Evolutionary conservation across 1,140 invertebrate genomes (phyloP), one percentile per base, ranked within the genome.

Genomic region (Ruditapes philippinarum): DNA sequence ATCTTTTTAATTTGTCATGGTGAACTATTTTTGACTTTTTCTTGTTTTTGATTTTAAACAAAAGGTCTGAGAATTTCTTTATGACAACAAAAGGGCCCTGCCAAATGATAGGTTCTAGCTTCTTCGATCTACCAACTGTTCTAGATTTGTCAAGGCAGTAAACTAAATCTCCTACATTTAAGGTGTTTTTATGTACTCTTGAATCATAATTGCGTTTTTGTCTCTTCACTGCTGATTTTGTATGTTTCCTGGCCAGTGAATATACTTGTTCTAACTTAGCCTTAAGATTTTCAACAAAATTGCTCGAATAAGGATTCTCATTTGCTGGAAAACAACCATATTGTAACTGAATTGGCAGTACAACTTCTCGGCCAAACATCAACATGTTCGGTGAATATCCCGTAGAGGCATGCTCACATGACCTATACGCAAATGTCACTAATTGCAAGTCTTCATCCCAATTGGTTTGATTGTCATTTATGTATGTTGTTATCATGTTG

Each of bases 401-500:
- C n/a, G n/a, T n/a, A n/a, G n/a, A n/a, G n/a, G n/a, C n/a, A n/a
- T n/a, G n/a, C n/a, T n/a, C n/a, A 70, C 42, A 51, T 9, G 79
- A 19, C 7, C 91, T 31, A 68, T 84, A 92, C 14, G 74, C 84
- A 40, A 45, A 84, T 19, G 88, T 84, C 4, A 90, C 9, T 25
- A 68, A 79, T 14, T 51, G 49, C n/a, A 91, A 25, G 36, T 91
- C 65, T 25, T 81, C 76, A 65, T 89, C 88, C 91, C 90, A 92
- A 49, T 92, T 76, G 0, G 49, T 68, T 57, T 80, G 80, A 36
- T 89, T 40, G 2, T 83, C 33, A 65, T 89, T 38, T 22, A 91
- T 49, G 57, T 74, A 84, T n/a, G 51, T 60, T 25, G 51, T 51
- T 42, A 92, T 62, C 57, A 83, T 74, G 22, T 14, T 22, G 11